Conservation (phyloP, 2,888 invertebrate species). For the Sphecodes monilicornis region DNA sequence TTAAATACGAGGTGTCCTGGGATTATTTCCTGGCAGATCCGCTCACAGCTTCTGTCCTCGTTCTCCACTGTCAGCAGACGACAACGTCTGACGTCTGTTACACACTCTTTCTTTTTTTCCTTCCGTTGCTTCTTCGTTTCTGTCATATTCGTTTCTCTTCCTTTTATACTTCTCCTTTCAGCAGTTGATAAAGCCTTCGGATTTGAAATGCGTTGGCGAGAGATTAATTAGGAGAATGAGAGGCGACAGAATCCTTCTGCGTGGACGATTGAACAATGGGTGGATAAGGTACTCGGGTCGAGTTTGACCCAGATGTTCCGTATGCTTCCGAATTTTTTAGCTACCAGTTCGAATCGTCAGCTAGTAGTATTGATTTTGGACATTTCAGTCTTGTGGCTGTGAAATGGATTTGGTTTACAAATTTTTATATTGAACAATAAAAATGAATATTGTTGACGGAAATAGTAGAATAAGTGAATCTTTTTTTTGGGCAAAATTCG, state of each 20-base stretch:
- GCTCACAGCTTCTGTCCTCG: not conserved
- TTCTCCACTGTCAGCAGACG: too few relatives aligned
- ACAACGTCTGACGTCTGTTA: not conserved
- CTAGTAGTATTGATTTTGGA: too few relatives aligned
- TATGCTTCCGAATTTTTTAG: not conserved
- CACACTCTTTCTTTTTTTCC: too few relatives aligned
- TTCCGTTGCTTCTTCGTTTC: not conserved
- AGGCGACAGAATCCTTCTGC: not conserved
- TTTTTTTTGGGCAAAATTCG: too few relatives aligned
- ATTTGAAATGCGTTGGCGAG: not conserved
- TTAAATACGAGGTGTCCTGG: conserved; percentile 21
- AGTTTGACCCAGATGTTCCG: not conserved
- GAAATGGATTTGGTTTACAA: too few relatives aligned
- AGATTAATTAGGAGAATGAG: not conserved
- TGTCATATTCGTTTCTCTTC: not conserved
- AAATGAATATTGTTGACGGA: too few relatives aligned
- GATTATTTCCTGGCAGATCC: conserved; percentile 9
- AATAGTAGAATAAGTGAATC: too few relatives aligned
- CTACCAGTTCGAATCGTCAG: not conserved
- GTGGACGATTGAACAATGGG: not conserved
- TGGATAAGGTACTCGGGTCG: not conserved
- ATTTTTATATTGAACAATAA: not conserved
- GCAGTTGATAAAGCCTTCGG: too few relatives aligned
- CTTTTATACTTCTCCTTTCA: not conserved
- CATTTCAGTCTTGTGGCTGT: not conserved